phyloP scores from a whole-genome alignment of 30 jellyfish, hydroid and myxozoan genomes.

The Aurelia sp. region DNA sequence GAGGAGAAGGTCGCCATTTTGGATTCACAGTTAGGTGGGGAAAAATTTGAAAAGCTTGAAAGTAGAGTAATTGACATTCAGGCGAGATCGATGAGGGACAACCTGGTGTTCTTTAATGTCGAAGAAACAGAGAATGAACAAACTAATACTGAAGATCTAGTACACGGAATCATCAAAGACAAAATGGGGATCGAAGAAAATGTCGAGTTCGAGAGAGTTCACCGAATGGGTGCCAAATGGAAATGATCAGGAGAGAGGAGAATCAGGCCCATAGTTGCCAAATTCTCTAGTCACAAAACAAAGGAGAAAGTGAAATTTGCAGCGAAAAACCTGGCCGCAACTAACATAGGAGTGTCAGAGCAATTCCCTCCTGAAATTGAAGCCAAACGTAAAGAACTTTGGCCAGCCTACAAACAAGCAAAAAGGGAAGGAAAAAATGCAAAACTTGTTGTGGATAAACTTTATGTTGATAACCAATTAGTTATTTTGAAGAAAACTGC shows the following conservation, averaged over 20 bases:
- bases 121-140: neutral
- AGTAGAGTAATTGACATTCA: neutral
- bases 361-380: neutral
- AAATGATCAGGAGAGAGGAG: neutral
- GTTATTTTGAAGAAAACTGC: neutral
- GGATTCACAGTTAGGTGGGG: neutral
- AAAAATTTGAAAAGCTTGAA: neutral
- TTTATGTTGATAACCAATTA: neutral
- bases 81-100: neutral
- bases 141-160: neutral
- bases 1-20: too few species aligned
- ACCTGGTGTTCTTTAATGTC: neutral
- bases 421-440: neutral
- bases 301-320: conserved; percentile 6
- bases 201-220: conserved; percentile 17
- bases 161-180: neutral
- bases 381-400: neutral
- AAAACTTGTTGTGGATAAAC: neutral
- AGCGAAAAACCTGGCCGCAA: neutral
- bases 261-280: neutral
- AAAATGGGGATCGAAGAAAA: neutral
- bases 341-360: neutral
- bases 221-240: conserved; percentile 5
- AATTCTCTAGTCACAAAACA: neutral
- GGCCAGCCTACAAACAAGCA: neutral